Evolutionary conservation across 2,113 vertebrate genomes (phyloP).

Genomic region (Gymnogyps californianus): DNA sequence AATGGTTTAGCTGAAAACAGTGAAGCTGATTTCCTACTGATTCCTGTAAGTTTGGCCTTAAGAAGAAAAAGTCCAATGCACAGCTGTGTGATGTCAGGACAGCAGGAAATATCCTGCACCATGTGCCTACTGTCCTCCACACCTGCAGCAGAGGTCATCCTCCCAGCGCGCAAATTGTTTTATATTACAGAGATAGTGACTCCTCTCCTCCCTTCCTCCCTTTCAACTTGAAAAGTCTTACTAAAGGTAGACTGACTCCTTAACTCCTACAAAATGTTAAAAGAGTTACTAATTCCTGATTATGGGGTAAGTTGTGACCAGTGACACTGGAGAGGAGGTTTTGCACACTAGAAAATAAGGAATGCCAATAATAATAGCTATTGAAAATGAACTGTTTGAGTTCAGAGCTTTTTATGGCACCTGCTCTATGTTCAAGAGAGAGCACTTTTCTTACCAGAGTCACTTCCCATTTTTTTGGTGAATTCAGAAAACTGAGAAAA

Average conservation of each 20-base stretch:
- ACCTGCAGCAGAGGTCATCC: neutral
- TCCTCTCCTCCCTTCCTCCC: neutral
- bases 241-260: neutral
- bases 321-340: neutral
- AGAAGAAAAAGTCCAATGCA: neutral
- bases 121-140: neutral
- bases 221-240: neutral
- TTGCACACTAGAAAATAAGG: neutral
- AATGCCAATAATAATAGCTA: neutral
- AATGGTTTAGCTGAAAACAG: neutral
- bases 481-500: neutral
- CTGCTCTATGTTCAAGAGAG: neutral
- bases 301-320: neutral
- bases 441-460: neutral
- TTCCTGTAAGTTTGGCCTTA: neutral
- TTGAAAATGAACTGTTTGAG: neutral
- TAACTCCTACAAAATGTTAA: neutral
- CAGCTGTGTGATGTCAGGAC: conserved; percentile 1
- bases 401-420: neutral
- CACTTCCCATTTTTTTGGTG: neutral
- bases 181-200: neutral
- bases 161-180: neutral
- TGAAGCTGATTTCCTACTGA: neutral
- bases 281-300: neutral
- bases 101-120: neutral